Evolutionary conservation across 2,888 invertebrate species (phyloP).

Genomic region (Netelia fuscicornis): DNA sequence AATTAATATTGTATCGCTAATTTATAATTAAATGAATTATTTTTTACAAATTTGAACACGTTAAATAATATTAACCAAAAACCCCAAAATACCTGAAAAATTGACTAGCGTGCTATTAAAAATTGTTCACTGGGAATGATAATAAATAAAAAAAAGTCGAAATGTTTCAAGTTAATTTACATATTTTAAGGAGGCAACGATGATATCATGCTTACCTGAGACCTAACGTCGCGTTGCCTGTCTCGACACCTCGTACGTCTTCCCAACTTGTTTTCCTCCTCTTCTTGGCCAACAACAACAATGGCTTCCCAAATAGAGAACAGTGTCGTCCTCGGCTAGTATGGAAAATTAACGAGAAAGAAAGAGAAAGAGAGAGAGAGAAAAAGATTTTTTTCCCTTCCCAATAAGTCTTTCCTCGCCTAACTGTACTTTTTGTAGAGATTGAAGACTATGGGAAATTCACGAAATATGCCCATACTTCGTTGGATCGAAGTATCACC

Average conservation of each 20-base stretch:
- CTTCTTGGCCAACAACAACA: conserved; percentile 26
- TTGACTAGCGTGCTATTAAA: background rate
- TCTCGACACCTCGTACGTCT: conserved; percentile 8
- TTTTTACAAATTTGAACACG: background rate
- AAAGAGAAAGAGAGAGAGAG: background rate
- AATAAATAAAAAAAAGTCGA: background rate
- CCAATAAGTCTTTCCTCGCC: conserved; percentile 22
- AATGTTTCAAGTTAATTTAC: conserved; percentile 1
- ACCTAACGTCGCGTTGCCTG: background rate
- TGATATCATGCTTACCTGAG: background rate
- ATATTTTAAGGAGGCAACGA: background rate
- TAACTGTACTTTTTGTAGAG: conserved; percentile 79
- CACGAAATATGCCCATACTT: conserved; percentile 80
- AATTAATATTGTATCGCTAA: background rate
- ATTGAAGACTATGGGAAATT: conserved; percentile 80
- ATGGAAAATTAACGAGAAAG: conserved; percentile 19
- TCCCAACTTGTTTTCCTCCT: background rate
- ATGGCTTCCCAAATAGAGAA: conserved; percentile 33
- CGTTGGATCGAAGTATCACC: conserved; percentile 46
- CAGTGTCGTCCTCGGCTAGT: conserved; percentile 4
- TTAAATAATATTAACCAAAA: background rate
- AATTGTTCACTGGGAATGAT: background rate
- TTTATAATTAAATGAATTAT: background rate
- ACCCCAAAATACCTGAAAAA: too few species aligned
- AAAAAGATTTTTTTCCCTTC: background rate